These are phyloP conservation scores for Monodelphis domestica DNA, from an alignment of 2,797 vertebrate genomes.

Conservation along the genomic window DNA sequence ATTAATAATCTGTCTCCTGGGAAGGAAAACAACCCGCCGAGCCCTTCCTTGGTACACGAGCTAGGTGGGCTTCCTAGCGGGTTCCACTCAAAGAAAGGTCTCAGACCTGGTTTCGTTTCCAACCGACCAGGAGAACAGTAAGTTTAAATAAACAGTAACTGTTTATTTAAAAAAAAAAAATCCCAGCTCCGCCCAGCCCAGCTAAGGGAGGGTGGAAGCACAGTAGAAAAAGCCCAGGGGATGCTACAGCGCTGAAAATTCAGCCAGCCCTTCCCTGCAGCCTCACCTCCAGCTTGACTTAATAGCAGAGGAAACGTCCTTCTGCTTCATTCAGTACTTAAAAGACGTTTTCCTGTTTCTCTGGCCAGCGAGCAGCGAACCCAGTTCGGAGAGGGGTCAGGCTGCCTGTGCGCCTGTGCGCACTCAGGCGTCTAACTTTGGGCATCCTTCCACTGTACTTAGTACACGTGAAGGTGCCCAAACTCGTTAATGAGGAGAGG, in stretches of 20 bases:
- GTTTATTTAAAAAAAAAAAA: constrained; percentile 72
- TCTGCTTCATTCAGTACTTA: background rate
- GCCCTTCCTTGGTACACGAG: background rate
- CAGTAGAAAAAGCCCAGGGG: background rate
- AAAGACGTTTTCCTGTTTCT: background rate
- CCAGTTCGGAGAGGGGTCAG: background rate
- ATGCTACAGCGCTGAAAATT: background rate
- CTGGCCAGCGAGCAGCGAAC: background rate
- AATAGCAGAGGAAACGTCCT: background rate
- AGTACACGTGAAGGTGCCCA: constrained; percentile 11
- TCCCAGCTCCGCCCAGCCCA: background rate
- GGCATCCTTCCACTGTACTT: constrained; percentile 7
- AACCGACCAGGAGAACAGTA: constrained; percentile 57
- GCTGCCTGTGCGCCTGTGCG: background rate
- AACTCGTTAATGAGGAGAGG: background rate
- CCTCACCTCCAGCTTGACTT: background rate
- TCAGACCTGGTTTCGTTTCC: background rate
- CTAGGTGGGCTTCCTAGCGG: constrained; percentile 1
- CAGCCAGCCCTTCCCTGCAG: background rate
- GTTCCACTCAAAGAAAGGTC: constrained; percentile 21
- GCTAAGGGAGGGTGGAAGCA: background rate
- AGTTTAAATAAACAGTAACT: too few relatives aligned
- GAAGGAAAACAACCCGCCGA: background rate
- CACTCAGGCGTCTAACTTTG: constrained; percentile 52
- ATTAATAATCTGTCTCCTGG: background rate